Base-by-base conservation (phyloP, 2,888 invertebrate genomes). In the Aricia artaxerxes region DNA sequence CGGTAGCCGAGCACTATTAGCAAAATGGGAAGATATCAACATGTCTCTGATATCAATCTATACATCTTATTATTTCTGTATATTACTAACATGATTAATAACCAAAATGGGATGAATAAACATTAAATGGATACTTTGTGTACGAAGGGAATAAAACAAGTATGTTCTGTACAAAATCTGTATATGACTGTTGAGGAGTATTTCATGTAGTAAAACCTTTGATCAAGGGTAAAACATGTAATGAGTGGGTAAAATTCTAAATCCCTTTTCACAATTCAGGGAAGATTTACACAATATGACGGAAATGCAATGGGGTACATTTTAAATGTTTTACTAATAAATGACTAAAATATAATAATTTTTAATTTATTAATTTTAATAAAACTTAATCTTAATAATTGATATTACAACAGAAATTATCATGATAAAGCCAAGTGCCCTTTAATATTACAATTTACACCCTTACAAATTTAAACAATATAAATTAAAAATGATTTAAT, bases 121-220 rank as follows among this genome's bases (percentile, higher is more conserved):
- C 60, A n/a, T 61, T 11, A 53, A 31, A 64, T 35, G 35, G 16
- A 35, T 16, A 44, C 44, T 7, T 44, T 11, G 49, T 75, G 49
- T 53, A 49, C 24, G 11, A 75, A 49, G 7, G 49, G 75, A 75
- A 75, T 69, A 69, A 69, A 69, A 69, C 69, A 69, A 69, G 69
- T 69, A 35, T 35, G 69, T 69, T 35, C 13, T 69, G 69, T 69
- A 69, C 35, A 69, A 69, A 69, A 69, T 38, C 69, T 13, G 69
- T 69, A 38, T 69, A 69, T 69, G 69, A 69, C 35, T 69, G 69
- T 69, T 35, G 35, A 69, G 35, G 16, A 69, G 69, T 35, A 69
- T 16, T 69, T 5, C 35, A 38, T 69, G 64, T 35, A 38, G 11
- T 13, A 35, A 9, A 9, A 31, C 64, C 24, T 24, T 24, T 24